Conservation (phyloP, 2,797 vertebrate species). For the Bufotes viridis region DNA sequence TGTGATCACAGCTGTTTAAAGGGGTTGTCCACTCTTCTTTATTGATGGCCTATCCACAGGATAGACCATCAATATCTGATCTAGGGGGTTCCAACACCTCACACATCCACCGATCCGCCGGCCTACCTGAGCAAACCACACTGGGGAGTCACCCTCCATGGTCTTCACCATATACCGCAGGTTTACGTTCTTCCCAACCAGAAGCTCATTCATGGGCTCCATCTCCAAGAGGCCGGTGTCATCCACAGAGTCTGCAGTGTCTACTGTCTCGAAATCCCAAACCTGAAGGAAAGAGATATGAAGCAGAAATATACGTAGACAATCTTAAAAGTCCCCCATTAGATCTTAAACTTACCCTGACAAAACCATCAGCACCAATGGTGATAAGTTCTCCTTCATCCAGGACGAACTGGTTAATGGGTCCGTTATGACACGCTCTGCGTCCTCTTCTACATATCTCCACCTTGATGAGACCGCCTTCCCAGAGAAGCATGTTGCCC, state of each 20-base stretch:
- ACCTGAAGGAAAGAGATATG: slow-evolving; percentile 71
- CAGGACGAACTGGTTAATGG: slow-evolving; percentile 83
- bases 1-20: no score
- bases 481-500: slow-evolving; percentile 96
- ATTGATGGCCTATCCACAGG: no score
- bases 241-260: slow-evolving; percentile 77
- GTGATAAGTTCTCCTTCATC: slow-evolving; percentile 90
- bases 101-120: no score
- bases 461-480: slow-evolving; percentile 86
- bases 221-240: slow-evolving; percentile 81
- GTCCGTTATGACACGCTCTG: slow-evolving; percentile 82
- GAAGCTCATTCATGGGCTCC: slow-evolving; percentile 88
- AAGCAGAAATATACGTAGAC: not conserved
- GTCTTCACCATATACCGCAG: slow-evolving; percentile 86
- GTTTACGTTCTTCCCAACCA: slow-evolving; percentile 81
- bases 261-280: slow-evolving; percentile 90
- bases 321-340: no score
- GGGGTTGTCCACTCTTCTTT: no score
- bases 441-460: slow-evolving; percentile 81
- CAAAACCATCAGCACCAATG: slow-evolving; percentile 84
- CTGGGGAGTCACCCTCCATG: slow-evolving; percentile 72
- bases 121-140: slow-evolving; percentile 95
- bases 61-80: no score
- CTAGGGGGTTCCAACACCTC: no score
- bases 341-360: slow-evolving; percentile 80